phyloP scores from a whole-genome alignment of 2,888 invertebrate genomes.

The Drosophila anceps region DNA sequence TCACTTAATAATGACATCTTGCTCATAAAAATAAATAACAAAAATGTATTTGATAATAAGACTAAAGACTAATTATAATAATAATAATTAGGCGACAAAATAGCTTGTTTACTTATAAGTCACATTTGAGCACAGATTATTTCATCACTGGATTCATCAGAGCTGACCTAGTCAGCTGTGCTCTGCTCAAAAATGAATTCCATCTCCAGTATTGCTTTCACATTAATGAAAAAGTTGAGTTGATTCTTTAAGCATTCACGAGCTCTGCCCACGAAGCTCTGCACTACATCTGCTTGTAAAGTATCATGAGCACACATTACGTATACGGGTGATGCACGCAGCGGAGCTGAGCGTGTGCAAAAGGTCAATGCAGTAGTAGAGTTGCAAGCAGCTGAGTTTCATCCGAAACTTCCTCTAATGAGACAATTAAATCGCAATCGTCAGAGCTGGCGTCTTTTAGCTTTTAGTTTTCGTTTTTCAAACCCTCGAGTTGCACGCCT shows the following conservation, averaged over 20 bases:
- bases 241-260: neutral
- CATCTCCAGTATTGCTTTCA: neutral
- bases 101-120: no score
- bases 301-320: conserved; percentile 54
- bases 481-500: conserved; percentile 52
- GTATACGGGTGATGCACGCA: conserved; percentile 53
- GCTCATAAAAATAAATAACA: no score
- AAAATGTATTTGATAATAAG: no score
- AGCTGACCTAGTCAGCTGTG: neutral
- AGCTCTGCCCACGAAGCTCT: no score
- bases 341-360: conserved; percentile 8
- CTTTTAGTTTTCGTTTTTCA: neutral
- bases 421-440: conserved; percentile 54
- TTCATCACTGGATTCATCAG: neutral
- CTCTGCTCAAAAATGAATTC: no score
- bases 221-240: neutral
- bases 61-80: no score
- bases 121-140: neutral
- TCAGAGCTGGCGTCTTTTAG: neutral
- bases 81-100: no score
- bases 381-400: conserved; percentile 15
- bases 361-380: conserved; percentile 18
- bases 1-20: no score
- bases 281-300: conserved; percentile 13
- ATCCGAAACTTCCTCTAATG: conserved; percentile 54